Evolutionary conservation across 1,140 invertebrate species (phyloP).

Genomic region (Meteorus sp.): DNA sequence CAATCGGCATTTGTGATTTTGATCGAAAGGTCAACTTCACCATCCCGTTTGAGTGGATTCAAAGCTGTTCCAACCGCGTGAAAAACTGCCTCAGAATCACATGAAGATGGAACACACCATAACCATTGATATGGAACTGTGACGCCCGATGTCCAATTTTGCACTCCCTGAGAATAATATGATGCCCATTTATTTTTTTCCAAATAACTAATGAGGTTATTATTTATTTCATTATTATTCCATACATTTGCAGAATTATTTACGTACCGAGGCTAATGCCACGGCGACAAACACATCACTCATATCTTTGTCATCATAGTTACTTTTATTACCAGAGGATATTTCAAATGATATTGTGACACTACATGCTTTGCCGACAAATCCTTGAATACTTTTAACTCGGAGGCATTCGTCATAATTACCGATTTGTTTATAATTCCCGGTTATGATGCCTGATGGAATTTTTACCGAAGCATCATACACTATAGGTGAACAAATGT

Average conservation of each 20-base stretch:
- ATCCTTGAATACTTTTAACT: slow-evolving; percentile 38
- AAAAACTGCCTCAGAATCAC: slow-evolving; percentile 36
- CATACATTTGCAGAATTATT: slow-evolving; percentile 22
- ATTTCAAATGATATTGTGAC: slow-evolving; percentile 40
- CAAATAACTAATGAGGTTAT: background rate
- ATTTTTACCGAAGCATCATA: slow-evolving; percentile 57
- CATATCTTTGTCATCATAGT: background rate
- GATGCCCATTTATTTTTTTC: slow-evolving; percentile 15
- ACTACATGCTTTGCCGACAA: slow-evolving; percentile 44
- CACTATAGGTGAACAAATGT: slow-evolving; percentile 47
- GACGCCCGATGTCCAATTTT: slow-evolving; percentile 28
- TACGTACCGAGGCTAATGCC: slow-evolving; percentile 43
- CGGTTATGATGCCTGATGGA: slow-evolving; percentile 53
- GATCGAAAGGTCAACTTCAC: slow-evolving; percentile 39
- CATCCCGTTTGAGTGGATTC: slow-evolving; percentile 37
- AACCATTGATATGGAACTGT: slow-evolving; percentile 42
- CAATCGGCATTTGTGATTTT: slow-evolving; percentile 34
- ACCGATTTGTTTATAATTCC: slow-evolving; percentile 56
- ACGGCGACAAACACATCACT: slow-evolving; percentile 38
- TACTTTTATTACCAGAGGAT: slow-evolving; percentile 11
- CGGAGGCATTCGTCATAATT: slow-evolving; percentile 58
- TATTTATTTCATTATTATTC: background rate
- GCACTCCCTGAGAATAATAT: slow-evolving; percentile 28
- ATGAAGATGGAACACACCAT: slow-evolving; percentile 47
- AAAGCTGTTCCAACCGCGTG: slow-evolving; percentile 36